Conservation (phyloP, 2,888 invertebrate species). For the Noctua janthe region DNA sequence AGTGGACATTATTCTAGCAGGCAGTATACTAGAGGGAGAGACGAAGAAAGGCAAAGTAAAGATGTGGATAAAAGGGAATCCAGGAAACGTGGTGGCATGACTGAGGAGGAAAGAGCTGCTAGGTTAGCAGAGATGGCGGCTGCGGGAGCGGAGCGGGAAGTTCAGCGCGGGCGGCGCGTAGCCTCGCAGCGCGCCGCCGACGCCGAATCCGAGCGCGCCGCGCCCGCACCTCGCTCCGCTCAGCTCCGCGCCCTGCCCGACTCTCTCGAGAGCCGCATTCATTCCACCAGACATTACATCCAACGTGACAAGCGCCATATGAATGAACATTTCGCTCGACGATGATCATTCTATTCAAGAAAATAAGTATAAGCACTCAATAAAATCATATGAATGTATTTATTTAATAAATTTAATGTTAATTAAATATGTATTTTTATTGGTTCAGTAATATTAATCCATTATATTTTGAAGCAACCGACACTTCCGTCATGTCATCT, state of each 20-base stretch:
- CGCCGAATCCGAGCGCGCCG: constrained; percentile 71
- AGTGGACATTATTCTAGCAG: constrained; percentile 34
- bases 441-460: constrained; percentile 50
- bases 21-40: constrained; percentile 32
- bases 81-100: constrained; percentile 71
- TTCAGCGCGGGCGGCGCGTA: constrained; percentile 92
- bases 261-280: constrained; percentile 95
- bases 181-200: constrained; percentile 91
- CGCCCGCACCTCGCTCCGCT: constrained; percentile 90
- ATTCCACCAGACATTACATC: constrained; percentile 96
- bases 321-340: constrained; percentile 95
- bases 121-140: constrained; percentile 94
- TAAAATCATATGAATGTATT: constrained; percentile 41
- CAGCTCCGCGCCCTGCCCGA: constrained; percentile 90
- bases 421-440: constrained; percentile 33
- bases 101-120: constrained; percentile 90
- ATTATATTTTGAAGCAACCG: constrained; percentile 63
- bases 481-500: constrained; percentile 65
- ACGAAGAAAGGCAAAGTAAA: constrained; percentile 59
- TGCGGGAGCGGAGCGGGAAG: constrained; percentile 93
- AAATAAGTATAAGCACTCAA: constrained; percentile 37
- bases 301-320: constrained; percentile 95
- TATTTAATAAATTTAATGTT: constrained; percentile 49
- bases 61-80: constrained; percentile 61
- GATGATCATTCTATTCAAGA: constrained; percentile 79